A percentile compares a stretch with the other conserved stretches of the same genome.
These are phyloP conservation scores for Hirtodrosophila histrioides DNA, from an alignment of 2,888 invertebrate genomes.

Conservation along the genomic window DNA sequence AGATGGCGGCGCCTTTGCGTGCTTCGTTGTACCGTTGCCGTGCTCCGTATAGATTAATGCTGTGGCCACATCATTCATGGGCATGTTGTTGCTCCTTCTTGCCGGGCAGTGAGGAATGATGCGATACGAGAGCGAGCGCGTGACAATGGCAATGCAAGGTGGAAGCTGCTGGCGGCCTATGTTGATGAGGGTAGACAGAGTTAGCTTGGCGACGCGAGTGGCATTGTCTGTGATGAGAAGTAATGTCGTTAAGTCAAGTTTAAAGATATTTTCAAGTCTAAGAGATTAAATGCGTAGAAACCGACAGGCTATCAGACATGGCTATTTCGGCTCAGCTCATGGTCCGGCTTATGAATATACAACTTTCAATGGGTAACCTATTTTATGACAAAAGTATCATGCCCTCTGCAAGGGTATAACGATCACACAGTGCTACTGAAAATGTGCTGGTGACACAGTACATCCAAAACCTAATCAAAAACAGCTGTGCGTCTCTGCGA, in stretches of 20 bases:
- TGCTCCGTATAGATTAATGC: constrained; percentile 60
- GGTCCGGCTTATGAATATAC: no score
- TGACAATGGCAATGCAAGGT: constrained; percentile 44
- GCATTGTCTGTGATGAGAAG: constrained; percentile 40
- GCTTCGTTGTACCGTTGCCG: constrained; percentile 52
- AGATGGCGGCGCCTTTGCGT: constrained; percentile 28
- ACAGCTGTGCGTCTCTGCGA: constrained; percentile 39
- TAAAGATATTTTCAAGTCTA: no score
- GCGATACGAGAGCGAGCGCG: constrained; percentile 9
- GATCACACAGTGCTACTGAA: constrained; percentile 7
- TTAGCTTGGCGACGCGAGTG: constrained; percentile 57
- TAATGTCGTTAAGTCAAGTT: neutral
- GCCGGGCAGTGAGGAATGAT: constrained; percentile 24
- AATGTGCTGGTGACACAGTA: constrained; percentile 4
- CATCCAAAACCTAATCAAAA: constrained; percentile 1
- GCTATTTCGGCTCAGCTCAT: no score
- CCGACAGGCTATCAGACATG: no score
- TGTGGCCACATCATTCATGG: constrained; percentile 66
- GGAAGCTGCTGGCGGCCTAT: constrained; percentile 49
- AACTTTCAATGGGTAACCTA: no score
- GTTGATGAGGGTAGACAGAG: constrained; percentile 57
- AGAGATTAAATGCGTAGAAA: no score
- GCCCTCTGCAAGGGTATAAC: no score
- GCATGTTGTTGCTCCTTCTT: constrained; percentile 46
- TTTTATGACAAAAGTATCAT: no score